Evolutionary conservation across 2,113 vertebrate species (phyloP), one percentile per base, ranked within the genome.

Genomic region (Ophthalmolycus amberensis): DNA sequence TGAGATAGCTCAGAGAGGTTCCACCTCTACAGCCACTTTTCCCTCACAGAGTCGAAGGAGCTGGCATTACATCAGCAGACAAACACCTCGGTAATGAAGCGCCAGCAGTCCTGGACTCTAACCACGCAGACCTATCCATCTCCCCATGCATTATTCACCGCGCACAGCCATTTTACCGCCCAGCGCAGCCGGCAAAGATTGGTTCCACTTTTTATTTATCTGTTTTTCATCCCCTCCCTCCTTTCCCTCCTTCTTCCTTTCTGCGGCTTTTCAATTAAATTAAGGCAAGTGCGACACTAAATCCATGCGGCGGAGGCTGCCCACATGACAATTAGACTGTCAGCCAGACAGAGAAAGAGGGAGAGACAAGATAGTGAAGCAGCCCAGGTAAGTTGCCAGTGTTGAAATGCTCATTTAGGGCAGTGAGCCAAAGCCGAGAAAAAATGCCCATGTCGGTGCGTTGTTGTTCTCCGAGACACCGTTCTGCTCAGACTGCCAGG

Each of bases 281-380:
- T 94, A 95, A 94, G 92, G 93, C 92, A 91, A 93, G 91, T 77
- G 85, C 92, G 69, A 93, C 93, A 94, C 93, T 95, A 94, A 95
- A 94, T 95, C 94, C 91, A 93, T 88, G 90, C 89, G 50, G 91
- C 87, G 70, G 89, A 90, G 89, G 89, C 89, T 90, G 89, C 92
- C 91, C 91, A 95, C 93, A 94, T 93, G 92, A 95, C 94, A 95
- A 96, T 95, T 95, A 95, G 93, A 94, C 84, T 90, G 89, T 85
- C 83, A 88, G 89, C 76, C 87, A 79, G 88, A 88, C 79, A 93
- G 88, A 90, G 81, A 52, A 85, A 90, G 86, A 77, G 79, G 80
- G 25, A 81, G 72, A 80, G 82, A 87, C 44, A 15, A 88, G 90
- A 90, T 85, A 90, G 90, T 11, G 89, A 83, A 80, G 79, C 64